Base-by-base conservation (phyloP, 2,113 vertebrate genomes). In the Ceyx melanurus region DNA sequence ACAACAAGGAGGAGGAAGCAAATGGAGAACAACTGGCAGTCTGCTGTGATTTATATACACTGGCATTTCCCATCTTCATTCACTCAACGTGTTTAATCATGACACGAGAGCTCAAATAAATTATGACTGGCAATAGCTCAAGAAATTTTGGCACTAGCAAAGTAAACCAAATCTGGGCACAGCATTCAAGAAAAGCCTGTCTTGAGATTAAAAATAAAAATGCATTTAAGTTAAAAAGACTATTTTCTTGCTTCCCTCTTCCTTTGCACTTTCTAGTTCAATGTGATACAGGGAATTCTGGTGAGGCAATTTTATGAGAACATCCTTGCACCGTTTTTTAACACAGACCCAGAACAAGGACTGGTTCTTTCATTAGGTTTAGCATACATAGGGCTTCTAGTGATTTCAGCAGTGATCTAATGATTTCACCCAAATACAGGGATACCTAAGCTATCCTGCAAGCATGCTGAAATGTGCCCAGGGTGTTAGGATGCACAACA, bases 31-130 rank as follows among this genome's bases (percentile, higher is more conserved):
- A 96, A 87, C 84, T 87, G 71, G 51, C 67, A 93, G 56, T 2
- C 43, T 85, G 42, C 16, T 77, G 87, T 93, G 96, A 94, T 93
- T 89, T 93, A 82, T 70, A 10, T 4, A 17, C 64, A 11, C 81
- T 76, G 86, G 85, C 82, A 89, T 89, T 92, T 95, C 83, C 81
- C 86, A 82, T 87, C 80, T 95, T 76, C 86, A 17, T 68, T 66
- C 84, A 56, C 26, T 62, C 71, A 56, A 9, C 1, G 8, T 85
- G 82, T 89, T 87, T 77, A 86, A 91, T 89, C 87, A 71, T 11
- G 8, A 80, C 60, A 15, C 2, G 35, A 78, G 66, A 87, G 67
- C 56, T 87, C 84, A 40, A 61, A 43, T 84, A 51, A 78, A 65
- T 83, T 90, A 68, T 10, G 15, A 80, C 75, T 92, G 78, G 77